Base-by-base conservation (phyloP, 2,113 vertebrate genomes). In the Cricetomys ansorgei region DNA sequence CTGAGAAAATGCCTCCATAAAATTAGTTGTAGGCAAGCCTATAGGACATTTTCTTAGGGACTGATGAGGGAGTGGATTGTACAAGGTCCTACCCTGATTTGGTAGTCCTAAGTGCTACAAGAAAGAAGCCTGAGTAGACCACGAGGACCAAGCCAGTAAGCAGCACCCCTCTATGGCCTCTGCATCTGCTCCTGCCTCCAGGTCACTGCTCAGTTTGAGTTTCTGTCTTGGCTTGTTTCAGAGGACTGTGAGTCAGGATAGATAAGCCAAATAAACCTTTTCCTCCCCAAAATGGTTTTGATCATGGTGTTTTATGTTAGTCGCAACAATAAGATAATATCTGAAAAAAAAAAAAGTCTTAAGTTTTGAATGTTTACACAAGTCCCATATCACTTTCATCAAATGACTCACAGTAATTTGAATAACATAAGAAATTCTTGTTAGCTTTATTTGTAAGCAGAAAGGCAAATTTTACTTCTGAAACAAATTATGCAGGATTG, bases 391-490 rank as follows among this genome's bases (percentile, higher is more conserved):
- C n/a, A 8, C 21, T 72, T 92, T 55, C 45, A 50, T 90, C 70
- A 84, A 92, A 59, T 73, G 84, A 40, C 23, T 93, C 59, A 65
- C 57, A 79, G 16, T 69, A 62, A 64, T 94, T 48, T 81, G 15
- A 81, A 86, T 89, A 76, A 85, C 7, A n/a, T 50, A 43, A 77
- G 50, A 75, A 81, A 34, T 76, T 80, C 40, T 86, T 80, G 10
- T 55, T 23, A 0, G n/a, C 59, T 9, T 79, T 93, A 2, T 84
- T 76, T 37, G 17, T 69, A 55, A 88, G 7, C 64, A 79, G 17
- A 62, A 45, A 69, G 27, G 27, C 17, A 79, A 53, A 89, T 92
- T 92, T 97, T 80, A 88, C 25, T 79, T 40, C 31, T 59, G 88
- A 48, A 9, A 34, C 5, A 64, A 84, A 69, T 23, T 10, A 62